These are phyloP conservation scores for Gallinago jamesoni DNA, from an alignment of 2,113 vertebrate genomes.

Conservation along the genomic window DNA sequence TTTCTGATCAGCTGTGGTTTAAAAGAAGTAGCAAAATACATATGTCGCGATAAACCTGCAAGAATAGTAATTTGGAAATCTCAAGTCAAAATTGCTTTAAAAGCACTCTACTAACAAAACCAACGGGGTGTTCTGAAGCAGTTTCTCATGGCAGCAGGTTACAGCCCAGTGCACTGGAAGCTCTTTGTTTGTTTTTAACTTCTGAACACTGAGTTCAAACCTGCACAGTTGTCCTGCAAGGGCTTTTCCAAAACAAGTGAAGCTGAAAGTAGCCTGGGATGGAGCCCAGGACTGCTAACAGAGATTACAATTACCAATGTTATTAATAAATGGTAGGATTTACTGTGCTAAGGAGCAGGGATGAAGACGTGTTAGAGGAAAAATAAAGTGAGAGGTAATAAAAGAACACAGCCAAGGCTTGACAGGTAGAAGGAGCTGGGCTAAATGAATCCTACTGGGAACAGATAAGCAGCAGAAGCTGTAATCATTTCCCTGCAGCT, in stretches of 20 bases:
- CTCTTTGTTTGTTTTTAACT: background rate
- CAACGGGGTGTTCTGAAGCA: background rate
- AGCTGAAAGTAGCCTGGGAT: background rate
- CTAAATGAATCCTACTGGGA: background rate
- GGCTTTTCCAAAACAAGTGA: background rate
- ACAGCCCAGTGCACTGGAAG: background rate
- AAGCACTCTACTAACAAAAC: background rate
- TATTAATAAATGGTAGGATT: background rate
- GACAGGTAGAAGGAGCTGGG: background rate
- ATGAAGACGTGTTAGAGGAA: background rate
- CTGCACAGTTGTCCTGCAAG: background rate
- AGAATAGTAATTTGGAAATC: background rate
- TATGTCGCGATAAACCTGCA: background rate
- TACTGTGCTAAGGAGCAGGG: background rate
- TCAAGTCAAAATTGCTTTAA: background rate
- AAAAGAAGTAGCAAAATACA: background rate
- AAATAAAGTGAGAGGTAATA: background rate
- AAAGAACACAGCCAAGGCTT: background rate
- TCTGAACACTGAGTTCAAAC: background rate
- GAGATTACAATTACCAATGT: background rate
- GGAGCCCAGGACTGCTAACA: background rate
- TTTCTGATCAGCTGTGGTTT: background rate
- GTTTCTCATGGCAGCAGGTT: background rate
- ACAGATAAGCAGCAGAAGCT: background rate
- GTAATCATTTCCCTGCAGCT: background rate